Percentiles rank a stretch among this genome's conserved stretches.
phyloP scores from a whole-genome alignment of 2,888 invertebrate genomes.

The Euphydryas editha region DNA sequence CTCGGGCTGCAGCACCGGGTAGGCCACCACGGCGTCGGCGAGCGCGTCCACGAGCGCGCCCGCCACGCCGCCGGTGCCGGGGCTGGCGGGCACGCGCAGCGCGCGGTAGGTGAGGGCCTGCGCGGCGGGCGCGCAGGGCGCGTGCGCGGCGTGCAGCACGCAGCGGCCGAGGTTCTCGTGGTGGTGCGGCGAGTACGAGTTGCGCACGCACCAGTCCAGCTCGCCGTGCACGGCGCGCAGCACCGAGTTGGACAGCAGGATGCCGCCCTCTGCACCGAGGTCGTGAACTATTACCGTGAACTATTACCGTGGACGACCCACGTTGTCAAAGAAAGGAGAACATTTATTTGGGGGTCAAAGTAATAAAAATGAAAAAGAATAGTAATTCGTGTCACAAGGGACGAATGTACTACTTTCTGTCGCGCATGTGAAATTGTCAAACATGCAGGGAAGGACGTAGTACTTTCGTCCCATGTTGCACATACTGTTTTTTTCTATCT shows the following conservation, averaged over 20 bases:
- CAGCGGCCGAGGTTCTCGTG: conserved; percentile 96
- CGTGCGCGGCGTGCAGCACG: conserved; percentile 87
- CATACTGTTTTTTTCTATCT: too few relatives aligned
- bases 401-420: too few relatives aligned
- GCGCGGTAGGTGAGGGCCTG: conserved; percentile 66
- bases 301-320: too few relatives aligned
- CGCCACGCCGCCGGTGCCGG: conserved; percentile 38
- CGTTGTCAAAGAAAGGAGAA: too few relatives aligned
- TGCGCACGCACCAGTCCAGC: conserved; percentile 95
- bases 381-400: too few relatives aligned
- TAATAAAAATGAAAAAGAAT: too few relatives aligned
- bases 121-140: conserved; percentile 76
- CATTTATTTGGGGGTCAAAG: too few relatives aligned
- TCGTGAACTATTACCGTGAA: too few relatives aligned
- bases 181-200: conserved; percentile 91
- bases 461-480: too few relatives aligned
- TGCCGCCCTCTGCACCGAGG: conserved; percentile 91
- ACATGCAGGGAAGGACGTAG: too few relatives aligned
- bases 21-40: conserved; percentile 85
- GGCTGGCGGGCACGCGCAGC: conserved; percentile 59
- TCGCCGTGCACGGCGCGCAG: conserved; percentile 89
- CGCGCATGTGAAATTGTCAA: too few relatives aligned
- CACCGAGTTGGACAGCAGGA: conserved; percentile 94
- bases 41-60: conserved; percentile 60
- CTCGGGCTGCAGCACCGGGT: conserved; percentile 85